phyloP scores from a whole-genome alignment of 1,140 invertebrate species.

The Oscheius sp. region DNA sequence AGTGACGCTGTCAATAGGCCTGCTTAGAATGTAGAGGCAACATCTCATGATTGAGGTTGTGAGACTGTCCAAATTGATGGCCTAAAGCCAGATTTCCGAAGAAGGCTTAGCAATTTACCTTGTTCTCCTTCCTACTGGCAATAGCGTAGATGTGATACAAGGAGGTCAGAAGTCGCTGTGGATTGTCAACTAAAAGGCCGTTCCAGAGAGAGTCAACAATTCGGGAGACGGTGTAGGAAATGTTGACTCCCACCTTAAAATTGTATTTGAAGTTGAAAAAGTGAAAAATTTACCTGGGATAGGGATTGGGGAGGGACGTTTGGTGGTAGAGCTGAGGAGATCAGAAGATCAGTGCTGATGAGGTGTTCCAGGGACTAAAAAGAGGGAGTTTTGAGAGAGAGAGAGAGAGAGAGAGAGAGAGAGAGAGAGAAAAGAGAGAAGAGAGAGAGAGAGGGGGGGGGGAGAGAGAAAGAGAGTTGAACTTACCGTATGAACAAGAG shows the following conservation, averaged over 20 bases:
- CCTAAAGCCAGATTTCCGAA: no score
- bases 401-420: no score
- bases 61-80: slow-evolving; percentile 42
- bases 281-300: background rate
- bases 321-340: slow-evolving; percentile 33
- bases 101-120: no score
- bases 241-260: slow-evolving; percentile 27
- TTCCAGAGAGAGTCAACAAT: slow-evolving; percentile 97
- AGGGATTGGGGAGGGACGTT: slow-evolving; percentile 21
- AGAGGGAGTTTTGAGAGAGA: no score
- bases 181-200: slow-evolving; percentile 64
- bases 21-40: slow-evolving; percentile 85
- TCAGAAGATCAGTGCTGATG: slow-evolving; percentile 66
- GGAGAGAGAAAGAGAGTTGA: background rate
- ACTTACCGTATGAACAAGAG: slow-evolving; percentile 23
- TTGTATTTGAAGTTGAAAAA: no score
- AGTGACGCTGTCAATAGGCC: slow-evolving; percentile 75
- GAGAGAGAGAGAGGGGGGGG: no score
- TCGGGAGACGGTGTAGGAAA: slow-evolving; percentile 66
- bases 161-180: slow-evolving; percentile 60
- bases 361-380: slow-evolving; percentile 44
- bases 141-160: slow-evolving; percentile 46
- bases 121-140: slow-evolving; percentile 37
- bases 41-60: slow-evolving; percentile 84
- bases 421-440: no score